phyloP scores from a whole-genome alignment of 1,140 invertebrate genomes.

The Drosophila nikananu region DNA sequence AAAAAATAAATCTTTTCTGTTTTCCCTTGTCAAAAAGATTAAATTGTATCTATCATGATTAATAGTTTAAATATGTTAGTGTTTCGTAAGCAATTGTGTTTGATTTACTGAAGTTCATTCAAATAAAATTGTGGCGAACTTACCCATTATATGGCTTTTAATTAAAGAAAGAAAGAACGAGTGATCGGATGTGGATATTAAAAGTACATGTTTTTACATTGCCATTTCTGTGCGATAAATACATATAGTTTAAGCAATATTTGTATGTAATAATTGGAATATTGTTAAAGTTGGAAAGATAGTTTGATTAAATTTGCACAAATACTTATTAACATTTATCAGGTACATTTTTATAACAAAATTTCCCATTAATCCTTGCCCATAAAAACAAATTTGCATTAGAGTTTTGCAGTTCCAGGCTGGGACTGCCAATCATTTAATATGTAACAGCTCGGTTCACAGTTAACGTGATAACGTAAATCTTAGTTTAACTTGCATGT shows the following conservation, averaged over 20 bases:
- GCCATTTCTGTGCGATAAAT: too few species aligned
- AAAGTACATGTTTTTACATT: too few species aligned
- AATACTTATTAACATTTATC: not conserved
- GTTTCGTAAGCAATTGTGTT: not conserved
- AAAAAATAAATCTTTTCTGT: not conserved
- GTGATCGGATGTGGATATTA: too few species aligned
- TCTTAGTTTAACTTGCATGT: conserved; percentile 61
- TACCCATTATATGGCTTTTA: too few species aligned
- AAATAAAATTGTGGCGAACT: not conserved
- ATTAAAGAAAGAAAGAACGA: too few species aligned
- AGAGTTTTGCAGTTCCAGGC: conserved; percentile 34
- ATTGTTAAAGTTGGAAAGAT: too few species aligned
- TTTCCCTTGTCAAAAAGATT: not conserved
- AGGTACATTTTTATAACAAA: not conserved
- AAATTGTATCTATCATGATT: not conserved
- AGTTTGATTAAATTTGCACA: too few species aligned
- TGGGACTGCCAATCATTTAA: conserved; percentile 53
- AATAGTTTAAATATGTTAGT: not conserved
- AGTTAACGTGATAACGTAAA: conserved; percentile 55
- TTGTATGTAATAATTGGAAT: too few species aligned
- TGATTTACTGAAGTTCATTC: not conserved
- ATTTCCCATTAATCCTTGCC: not conserved
- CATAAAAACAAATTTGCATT: conserved; percentile 22
- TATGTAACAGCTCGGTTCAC: conserved; percentile 66
- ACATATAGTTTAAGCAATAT: too few species aligned